Evolutionary conservation across 2,797 vertebrate species (phyloP).

Genomic region (Pangasius krempfi): DNA sequence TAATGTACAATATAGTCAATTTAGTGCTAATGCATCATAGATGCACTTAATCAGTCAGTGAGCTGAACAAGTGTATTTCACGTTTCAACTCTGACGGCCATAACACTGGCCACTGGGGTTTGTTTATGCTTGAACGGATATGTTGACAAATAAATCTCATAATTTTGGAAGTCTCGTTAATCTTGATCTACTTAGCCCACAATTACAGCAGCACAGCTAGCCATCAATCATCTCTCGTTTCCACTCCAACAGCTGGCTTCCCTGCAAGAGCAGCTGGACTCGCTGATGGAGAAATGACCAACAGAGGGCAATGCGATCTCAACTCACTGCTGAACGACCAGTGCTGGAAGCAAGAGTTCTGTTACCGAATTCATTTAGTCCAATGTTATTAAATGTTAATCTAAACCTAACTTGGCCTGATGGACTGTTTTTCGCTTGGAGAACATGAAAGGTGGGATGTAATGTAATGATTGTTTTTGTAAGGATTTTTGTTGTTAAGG

Average conservation of each 20-base stretch:
- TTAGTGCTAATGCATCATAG: neutral
- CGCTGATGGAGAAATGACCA: conserved; percentile 81
- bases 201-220: conserved; percentile 61
- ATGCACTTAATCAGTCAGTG: neutral
- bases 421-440: neutral
- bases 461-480: neutral
- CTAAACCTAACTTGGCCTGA: neutral
- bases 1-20: neutral
- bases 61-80: neutral
- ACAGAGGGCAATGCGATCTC: conserved; percentile 69
- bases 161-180: conserved; percentile 66
- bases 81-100: neutral
- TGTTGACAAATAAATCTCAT: conserved; percentile 57
- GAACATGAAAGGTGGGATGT: neutral
- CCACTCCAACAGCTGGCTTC: conserved; percentile 79
- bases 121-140: conserved; percentile 62
- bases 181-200: conserved; percentile 71
- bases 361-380: neutral
- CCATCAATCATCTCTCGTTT: conserved; percentile 69
- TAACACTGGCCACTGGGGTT: conserved; percentile 37
- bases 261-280: conserved; percentile 84
- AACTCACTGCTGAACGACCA: conserved; percentile 48
- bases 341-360: neutral
- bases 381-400: neutral
- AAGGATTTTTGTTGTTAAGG: neutral